Evolutionary conservation across 2,797 vertebrate genomes (phyloP).

Genomic region (Avahi laniger): DNA sequence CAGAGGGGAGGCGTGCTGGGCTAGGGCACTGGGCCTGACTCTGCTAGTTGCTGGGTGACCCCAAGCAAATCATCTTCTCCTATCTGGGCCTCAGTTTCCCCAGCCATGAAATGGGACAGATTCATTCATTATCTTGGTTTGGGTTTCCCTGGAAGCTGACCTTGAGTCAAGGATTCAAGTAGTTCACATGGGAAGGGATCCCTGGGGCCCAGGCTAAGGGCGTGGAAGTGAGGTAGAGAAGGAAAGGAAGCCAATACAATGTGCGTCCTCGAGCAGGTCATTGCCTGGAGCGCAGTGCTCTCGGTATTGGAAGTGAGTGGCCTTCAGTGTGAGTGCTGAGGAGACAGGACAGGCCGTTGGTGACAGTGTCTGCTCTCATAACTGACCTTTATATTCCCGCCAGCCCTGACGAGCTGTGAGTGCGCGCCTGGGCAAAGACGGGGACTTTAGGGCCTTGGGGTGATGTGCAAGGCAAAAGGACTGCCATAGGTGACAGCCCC

Average conservation of each 20-base stretch:
- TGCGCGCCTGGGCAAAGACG: neutral
- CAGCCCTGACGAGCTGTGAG: neutral
- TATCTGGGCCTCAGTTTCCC: conserved; percentile 21
- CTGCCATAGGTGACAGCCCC: neutral
- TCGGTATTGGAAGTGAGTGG: neutral
- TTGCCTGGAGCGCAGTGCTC: neutral
- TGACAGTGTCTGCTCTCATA: neutral
- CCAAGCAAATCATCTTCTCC: neutral
- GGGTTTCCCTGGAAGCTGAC: neutral
- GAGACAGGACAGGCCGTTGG: neutral
- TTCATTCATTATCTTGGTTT: neutral
- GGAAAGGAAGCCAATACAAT: neutral
- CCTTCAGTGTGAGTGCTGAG: too few species aligned
- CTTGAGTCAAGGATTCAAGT: neutral
- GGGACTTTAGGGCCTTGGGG: neutral
- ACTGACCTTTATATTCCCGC: neutral
- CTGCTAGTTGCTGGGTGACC: neutral
- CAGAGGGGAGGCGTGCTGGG: neutral
- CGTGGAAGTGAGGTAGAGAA: neutral
- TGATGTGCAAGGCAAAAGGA: neutral
- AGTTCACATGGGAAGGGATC: neutral
- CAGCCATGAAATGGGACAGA: neutral
- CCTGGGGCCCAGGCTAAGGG: neutral
- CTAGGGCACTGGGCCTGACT: neutral
- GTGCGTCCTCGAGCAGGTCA: neutral